A percentile compares a stretch with the other conserved stretches of the same genome.
These are phyloP conservation scores for Cosmopolites sordidus DNA, from an alignment of 2,888 invertebrate genomes.

Conservation along the genomic window DNA sequence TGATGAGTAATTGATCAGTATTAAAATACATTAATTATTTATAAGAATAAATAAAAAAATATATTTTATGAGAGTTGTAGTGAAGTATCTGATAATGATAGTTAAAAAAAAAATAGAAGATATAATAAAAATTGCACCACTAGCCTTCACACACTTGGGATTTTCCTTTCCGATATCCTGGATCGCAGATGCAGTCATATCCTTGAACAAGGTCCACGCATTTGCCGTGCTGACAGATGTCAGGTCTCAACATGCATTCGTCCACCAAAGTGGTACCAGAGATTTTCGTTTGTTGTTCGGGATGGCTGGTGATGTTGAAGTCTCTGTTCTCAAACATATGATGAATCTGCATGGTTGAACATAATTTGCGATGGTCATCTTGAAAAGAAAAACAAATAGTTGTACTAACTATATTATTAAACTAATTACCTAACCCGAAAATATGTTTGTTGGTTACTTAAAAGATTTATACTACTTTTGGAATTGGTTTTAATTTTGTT, in stretches of 20 bases:
- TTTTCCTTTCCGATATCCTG: conserved; percentile 57
- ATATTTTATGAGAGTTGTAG: too few species aligned
- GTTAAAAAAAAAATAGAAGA: too few species aligned
- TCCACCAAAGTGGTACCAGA: conserved; percentile 53
- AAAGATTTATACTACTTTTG: too few species aligned
- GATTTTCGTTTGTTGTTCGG: conserved; percentile 27
- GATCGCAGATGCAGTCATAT: conserved; percentile 73
- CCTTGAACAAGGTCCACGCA: conserved; percentile 72
- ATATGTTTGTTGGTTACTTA: too few species aligned
- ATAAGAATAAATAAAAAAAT: too few species aligned
- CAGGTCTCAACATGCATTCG: conserved; percentile 71
- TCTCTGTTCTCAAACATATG: conserved; percentile 15
- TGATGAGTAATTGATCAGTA: too few species aligned
- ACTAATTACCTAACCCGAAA: background rate
- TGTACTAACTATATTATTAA: background rate
- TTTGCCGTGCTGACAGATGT: conserved; percentile 70
- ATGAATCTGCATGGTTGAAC: conserved; percentile 30
- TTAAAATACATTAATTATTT: background rate
- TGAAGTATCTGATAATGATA: too few species aligned
- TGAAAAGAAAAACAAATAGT: conserved; percentile 1
- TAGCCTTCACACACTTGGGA: conserved; percentile 54
- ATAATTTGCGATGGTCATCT: conserved; percentile 46
- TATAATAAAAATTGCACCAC: conserved; percentile 29
- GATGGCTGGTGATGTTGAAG: conserved; percentile 19
- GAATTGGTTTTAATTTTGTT: too few species aligned